Conservation (phyloP, 2,113 vertebrate genomes). For the Struthio camelus region DNA sequence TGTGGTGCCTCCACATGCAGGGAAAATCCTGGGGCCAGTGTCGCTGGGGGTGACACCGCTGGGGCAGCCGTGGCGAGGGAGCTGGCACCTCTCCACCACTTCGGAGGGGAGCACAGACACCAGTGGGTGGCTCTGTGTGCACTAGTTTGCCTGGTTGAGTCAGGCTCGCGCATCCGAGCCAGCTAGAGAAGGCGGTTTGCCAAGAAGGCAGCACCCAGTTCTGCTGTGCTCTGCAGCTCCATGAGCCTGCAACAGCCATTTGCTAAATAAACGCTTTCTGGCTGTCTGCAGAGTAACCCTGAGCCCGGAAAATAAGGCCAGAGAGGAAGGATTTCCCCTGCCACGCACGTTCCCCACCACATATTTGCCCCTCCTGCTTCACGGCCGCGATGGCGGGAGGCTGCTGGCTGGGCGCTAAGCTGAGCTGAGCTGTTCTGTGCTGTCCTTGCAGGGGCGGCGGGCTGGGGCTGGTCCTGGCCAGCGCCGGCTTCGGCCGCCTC, state of each 20-base stretch:
- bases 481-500: slow-evolving; percentile 94
- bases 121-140: neutral
- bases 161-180: too few species aligned
- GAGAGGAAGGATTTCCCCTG: neutral
- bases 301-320: neutral
- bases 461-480: slow-evolving; percentile 93
- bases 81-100: too few species aligned
- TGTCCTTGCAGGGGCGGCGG: slow-evolving; percentile 85
- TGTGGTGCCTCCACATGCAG: too few species aligned
- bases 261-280: neutral
- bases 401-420: too few species aligned
- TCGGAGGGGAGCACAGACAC: too few species aligned
- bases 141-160: neutral
- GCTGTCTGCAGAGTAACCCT: neutral
- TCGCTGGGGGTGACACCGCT: too few species aligned
- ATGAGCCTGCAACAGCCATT: neutral
- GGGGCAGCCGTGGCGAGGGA: too few species aligned
- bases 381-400: too few species aligned
- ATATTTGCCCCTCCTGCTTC: too few species aligned
- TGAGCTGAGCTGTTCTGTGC: neutral
- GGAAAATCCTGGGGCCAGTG: too few species aligned
- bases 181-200: neutral
- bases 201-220: neutral
- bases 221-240: neutral
- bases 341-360: too few species aligned